Conservation (phyloP, 2,888 invertebrate genomes). For the Gymnosoma rotundatum region DNA sequence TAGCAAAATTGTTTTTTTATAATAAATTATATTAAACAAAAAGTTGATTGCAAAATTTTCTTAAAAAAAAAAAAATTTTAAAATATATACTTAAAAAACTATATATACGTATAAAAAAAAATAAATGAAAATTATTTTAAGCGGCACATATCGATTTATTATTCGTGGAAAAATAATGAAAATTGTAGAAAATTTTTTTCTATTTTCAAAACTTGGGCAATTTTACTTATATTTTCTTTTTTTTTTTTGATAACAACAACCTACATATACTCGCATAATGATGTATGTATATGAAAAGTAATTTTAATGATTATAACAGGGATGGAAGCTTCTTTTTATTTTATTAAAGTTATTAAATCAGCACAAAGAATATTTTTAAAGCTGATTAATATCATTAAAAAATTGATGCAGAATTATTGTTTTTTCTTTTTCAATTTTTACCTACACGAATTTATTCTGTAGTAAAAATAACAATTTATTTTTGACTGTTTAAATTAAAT, state of each 20-base stretch:
- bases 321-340: slow-evolving; percentile 3
- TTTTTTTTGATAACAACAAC: neutral
- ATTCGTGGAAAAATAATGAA: slow-evolving; percentile 11
- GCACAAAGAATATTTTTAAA: no score
- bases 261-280: neutral
- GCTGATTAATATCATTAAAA: no score
- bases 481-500: no score
- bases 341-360: neutral
- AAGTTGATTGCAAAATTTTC: neutral
- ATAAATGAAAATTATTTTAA: slow-evolving; percentile 27
- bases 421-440: no score
- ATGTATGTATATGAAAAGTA: neutral
- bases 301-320: slow-evolving; percentile 41
- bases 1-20: neutral
- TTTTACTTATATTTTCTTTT: neutral
- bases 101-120: neutral
- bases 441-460: no score
- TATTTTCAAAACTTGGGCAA: slow-evolving; percentile 35
- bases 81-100: neutral
- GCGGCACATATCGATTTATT: slow-evolving; percentile 77
- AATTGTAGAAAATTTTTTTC: slow-evolving; percentile 16
- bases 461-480: no score
- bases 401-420: no score
- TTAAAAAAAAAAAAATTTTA: no score
- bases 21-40: neutral